A percentile compares a stretch with the other conserved stretches of the same genome.
Conservation (phyloP, 2,888 invertebrate species). For the Plebejus melissa region DNA sequence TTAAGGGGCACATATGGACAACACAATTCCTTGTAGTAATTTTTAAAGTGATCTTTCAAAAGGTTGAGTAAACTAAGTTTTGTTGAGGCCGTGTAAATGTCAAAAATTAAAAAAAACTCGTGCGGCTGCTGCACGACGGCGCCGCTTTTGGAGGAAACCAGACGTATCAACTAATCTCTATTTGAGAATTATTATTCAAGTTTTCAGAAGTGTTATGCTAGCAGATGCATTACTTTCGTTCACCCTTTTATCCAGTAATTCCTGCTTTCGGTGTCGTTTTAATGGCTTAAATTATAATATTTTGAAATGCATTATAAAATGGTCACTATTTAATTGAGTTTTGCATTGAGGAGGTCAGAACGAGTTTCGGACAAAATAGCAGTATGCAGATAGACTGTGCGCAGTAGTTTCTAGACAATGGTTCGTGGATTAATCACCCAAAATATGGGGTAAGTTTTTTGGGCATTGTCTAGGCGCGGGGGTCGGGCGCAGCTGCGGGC, state of each 20-base stretch:
- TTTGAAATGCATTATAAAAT: background rate
- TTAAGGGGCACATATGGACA: too few relatives aligned
- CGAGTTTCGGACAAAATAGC: conserved; percentile 1
- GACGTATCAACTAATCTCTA: too few relatives aligned
- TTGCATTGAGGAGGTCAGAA: background rate
- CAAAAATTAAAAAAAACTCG: too few relatives aligned
- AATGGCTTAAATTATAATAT: background rate
- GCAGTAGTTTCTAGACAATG: conserved; percentile 65
- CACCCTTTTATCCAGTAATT: background rate
- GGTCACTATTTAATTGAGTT: background rate
- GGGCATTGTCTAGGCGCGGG: conserved; percentile 47
- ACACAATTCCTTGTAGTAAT: too few relatives aligned
- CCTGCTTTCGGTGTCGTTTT: background rate
- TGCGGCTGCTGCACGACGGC: too few relatives aligned
- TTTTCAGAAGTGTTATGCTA: too few relatives aligned
- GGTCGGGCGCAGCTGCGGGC: conserved; percentile 74
- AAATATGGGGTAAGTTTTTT: conserved; percentile 64
- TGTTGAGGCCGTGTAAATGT: too few relatives aligned
- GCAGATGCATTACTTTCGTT: background rate
- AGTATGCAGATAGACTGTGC: conserved; percentile 59
- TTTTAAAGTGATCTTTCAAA: too few relatives aligned
- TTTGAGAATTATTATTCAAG: too few relatives aligned
- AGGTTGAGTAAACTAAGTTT: too few relatives aligned
- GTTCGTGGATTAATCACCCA: conserved; percentile 63
- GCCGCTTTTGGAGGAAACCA: too few relatives aligned